phyloP scores from a whole-genome alignment of 2,113 vertebrate genomes.

The Malurus cyaneus region DNA sequence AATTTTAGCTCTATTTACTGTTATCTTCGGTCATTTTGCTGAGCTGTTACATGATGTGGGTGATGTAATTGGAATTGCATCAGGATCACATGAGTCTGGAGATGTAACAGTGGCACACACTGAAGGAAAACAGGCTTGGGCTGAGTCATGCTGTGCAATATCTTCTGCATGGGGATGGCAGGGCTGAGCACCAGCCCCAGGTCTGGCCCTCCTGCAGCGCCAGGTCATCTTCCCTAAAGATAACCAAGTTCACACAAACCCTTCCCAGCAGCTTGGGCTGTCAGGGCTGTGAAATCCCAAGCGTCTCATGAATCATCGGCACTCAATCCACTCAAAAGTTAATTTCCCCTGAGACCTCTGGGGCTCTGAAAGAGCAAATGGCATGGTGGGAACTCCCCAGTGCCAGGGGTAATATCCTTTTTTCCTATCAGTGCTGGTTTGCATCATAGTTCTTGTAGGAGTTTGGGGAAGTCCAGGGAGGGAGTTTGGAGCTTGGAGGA shows the following conservation, averaged over 20 bases:
- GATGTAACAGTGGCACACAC: background rate
- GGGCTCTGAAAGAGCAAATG: background rate
- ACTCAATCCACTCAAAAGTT: background rate
- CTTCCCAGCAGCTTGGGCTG: background rate
- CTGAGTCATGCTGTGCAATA: background rate
- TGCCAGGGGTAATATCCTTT: background rate
- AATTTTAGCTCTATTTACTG: background rate
- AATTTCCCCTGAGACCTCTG: background rate
- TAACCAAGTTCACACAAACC: background rate
- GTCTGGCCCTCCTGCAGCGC: background rate
- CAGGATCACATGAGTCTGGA: slow-evolving; percentile 5
- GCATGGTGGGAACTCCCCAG: background rate
- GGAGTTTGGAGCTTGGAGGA: background rate
- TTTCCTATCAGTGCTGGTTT: background rate
- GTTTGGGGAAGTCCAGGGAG: background rate
- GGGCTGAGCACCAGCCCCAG: background rate
- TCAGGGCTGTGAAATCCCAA: background rate
- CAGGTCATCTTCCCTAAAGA: background rate
- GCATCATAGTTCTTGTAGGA: background rate
- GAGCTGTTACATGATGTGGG: background rate
- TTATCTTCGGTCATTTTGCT: background rate
- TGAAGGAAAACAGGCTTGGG: background rate
- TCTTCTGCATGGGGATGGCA: background rate
- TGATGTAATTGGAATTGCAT: slow-evolving; percentile 30
- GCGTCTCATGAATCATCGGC: background rate